Evolutionary conservation across 1,140 invertebrate genomes (phyloP), one percentile per base, ranked within the genome.

Genomic region (Trichonephila inaurata): DNA sequence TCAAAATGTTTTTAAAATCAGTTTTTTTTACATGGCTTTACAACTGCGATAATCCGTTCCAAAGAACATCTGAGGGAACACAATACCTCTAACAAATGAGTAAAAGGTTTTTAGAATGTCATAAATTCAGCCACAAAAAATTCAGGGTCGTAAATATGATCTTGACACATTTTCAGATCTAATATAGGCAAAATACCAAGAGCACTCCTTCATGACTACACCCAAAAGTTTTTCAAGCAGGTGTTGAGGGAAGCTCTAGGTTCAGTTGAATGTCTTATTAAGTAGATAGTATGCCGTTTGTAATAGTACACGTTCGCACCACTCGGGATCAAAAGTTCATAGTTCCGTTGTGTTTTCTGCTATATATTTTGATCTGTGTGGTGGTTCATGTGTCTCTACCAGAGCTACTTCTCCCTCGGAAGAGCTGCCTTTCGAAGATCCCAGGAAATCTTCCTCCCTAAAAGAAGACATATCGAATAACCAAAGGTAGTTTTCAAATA

Each of bases 331-430:
- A 40, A 3, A 19, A 33, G 12, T 85, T 93, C 92, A 94, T 0
- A 94, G 81, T 61, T 94, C 93, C 51, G 93, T 94, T 8, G 93
- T 94, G 62, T 90, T 94, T 16, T 90, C 93, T 19, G 87, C 93
- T 16, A 44, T 90, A 51, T 94, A 94, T n/a, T 89, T 94, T 5
- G 93, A 60, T 33, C 88, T 83, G 21, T 83, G 93, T 2, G 93
- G 88, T 18, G 93, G 93, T 14, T 94, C 86, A 16, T 94, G 93
- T 12, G 93, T 94, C 33, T 94, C 93, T 14, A 94, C 93, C 5
- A 94, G 87, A 58, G 93, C 93, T 10, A 94, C 87, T 72, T 94
- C 72, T 1, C 93, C 81, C 14, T 90, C 93, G 1, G 66, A 62
- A 16, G 69, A 60, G 14, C 40, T 44, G 24, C 60, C 85, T 81